Evolutionary conservation across 1,140 invertebrate species (phyloP), one percentile per base, ranked within the genome.

Genomic region (Luehdorfia chinensis): DNA sequence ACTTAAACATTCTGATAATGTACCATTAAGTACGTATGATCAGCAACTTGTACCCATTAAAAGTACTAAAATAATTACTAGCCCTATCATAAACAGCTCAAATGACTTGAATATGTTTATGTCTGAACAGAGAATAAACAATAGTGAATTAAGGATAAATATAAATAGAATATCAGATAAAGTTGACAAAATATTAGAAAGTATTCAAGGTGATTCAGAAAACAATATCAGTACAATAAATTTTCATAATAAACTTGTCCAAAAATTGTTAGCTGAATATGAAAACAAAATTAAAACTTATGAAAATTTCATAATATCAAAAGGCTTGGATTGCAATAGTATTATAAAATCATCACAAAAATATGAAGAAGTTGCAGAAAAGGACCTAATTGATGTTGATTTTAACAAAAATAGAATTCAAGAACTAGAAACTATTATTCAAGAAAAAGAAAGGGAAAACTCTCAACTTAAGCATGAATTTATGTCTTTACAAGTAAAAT

Each of bases 61-160:
- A 37, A 61, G 41, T 36, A 54, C 52, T 12, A 59, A 34, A 37
- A 46, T 62, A 6, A 47, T 55, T 13, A 44, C 36, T 44, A 46
- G 30, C 5, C 13, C 55, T 13, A 47, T 18, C 27, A 21, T 19
- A 34, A 47, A 43, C 9, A 43, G 30, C 23, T 43, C 39, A 12
- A 50, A 23, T 59, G 64, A 81, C 28, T 56, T 81, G 23, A 57
- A 52, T 45, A 46, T 68, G 12, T 70, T 76, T 54, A 61, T 84
- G n/a, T 64, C 68, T 55, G 80, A 84, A 65, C 77, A 84, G 59
- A 76, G 72, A 60, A 65, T 84, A 19, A 75, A 54, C 43, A 78
- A 78, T 46, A 76, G 61, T 76, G 80, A 84, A 57, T 34, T 84
- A 36, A 62, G 80, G 49, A 81, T 84, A 12, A 81, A 80, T 52